phyloP scores from a whole-genome alignment of 2,113 vertebrate species.

The Passer domesticus region DNA sequence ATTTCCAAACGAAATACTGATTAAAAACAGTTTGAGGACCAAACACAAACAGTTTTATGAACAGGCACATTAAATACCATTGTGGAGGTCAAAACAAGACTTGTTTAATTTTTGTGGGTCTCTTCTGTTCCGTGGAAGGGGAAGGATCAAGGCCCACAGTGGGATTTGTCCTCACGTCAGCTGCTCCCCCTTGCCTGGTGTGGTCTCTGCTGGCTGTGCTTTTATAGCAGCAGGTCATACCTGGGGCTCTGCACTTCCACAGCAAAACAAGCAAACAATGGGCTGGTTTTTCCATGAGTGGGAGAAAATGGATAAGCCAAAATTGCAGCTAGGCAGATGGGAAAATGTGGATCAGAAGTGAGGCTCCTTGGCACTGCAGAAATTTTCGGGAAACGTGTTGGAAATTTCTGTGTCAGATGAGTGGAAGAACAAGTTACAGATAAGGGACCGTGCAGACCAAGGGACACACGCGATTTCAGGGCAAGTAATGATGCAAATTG shows the following conservation, averaged over 20 bases:
- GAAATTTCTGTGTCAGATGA: background rate
- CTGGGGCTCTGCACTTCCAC: background rate
- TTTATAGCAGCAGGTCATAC: background rate
- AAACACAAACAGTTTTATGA: background rate
- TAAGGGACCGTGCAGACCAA: background rate
- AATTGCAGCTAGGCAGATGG: background rate
- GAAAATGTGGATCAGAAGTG: background rate
- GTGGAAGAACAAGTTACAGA: background rate
- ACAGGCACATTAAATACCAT: background rate
- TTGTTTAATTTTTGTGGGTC: background rate
- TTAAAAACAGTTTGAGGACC: conserved; percentile 2
- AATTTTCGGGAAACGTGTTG: background rate
- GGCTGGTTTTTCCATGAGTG: background rate
- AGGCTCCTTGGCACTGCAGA: background rate
- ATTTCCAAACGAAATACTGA: background rate
- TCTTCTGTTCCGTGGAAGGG: background rate
- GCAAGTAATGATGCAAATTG: background rate
- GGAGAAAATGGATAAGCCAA: background rate
- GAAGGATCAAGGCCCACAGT: background rate
- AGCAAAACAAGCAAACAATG: background rate
- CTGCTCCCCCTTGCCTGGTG: background rate
- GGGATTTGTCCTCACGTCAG: background rate
- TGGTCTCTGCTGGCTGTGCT: background rate
- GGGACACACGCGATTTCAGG: background rate
- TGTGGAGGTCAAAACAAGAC: background rate